phyloP scores from a whole-genome alignment of 2,113 vertebrate species.

The Macaca nemestrina region DNA sequence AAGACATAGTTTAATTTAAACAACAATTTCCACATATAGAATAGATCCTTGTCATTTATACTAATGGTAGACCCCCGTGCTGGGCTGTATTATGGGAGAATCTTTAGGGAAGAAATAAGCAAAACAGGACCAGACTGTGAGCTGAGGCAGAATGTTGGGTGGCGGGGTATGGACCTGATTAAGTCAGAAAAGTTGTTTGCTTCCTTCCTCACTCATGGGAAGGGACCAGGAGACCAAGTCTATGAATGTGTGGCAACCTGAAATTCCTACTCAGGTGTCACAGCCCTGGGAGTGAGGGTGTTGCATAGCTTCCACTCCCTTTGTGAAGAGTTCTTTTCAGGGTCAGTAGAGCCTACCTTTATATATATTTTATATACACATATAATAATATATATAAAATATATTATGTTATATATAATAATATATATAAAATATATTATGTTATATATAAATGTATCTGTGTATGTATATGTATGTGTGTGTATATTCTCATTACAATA shows the following conservation, averaged over 20 bases:
- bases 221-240: background rate
- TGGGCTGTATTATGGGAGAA: background rate
- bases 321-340: background rate
- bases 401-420: too few relatives aligned
- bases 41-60: background rate
- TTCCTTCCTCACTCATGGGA: background rate
- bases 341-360: background rate
- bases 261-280: background rate
- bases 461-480: background rate
- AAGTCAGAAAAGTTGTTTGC: background rate
- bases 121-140: background rate
- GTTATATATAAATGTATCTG: background rate
- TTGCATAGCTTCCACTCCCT: accelerated
- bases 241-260: background rate
- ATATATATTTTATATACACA: too few relatives aligned
- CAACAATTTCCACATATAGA: background rate
- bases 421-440: too few relatives aligned
- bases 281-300: background rate
- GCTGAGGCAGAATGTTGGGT: background rate
- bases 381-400: too few relatives aligned
- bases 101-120: background rate
- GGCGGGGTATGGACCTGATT: background rate
- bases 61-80: background rate
- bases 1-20: background rate
- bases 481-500: background rate